Evolutionary conservation across 2,888 invertebrate genomes (phyloP), one percentile per base, ranked within the genome.

Genomic region (Acanthosepion lycidas): DNA sequence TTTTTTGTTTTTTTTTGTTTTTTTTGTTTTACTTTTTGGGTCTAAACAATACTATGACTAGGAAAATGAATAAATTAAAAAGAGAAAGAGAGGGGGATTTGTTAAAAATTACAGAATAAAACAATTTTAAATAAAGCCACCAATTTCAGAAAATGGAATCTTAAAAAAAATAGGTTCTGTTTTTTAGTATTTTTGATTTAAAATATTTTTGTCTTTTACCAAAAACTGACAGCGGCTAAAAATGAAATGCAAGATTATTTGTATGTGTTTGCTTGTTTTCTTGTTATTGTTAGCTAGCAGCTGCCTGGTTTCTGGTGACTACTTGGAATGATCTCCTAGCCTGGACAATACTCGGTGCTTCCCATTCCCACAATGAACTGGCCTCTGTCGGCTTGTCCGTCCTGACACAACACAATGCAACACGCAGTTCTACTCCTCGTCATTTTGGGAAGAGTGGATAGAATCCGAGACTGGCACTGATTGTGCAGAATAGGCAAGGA

Each of bases 41-140:
- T n/a, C 78, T 78, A 78, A 78, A n/a, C 78, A 78, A 78, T 78
- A 78, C 78, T 78, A n/a, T 78, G 78, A 78, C 78, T 78, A 78
- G 78, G 78, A 78, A 78, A 78, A 78, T 78, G 78, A 78, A 78
- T 78, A 78, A 78, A 78, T 78, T 78, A 78, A 78, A 33, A 33
- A 78, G 64, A 64, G 64, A 78, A n/a, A 78, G 78, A 78, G n/a
- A 78, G 78, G 9, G 78, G n/a, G 78, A n/a, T 12, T 78, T 78
- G n/a, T n/a, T 78, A 33, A 78, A 78, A 78, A n/a, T n/a, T 78
- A n/a, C 6, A 78, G n/a, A 78, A 78, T 33, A 78, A n/a, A n/a
- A n/a, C 15, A 15, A 78, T 33, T 8, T 78, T 78, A 78, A 78
- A 78, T 78, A 78, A 78, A n/a, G 78, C 78, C n/a, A 5, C 78